Percentiles rank a stretch among this genome's conserved stretches.
phyloP scores from a whole-genome alignment of 2,888 invertebrate genomes.

The Automeris io region DNA sequence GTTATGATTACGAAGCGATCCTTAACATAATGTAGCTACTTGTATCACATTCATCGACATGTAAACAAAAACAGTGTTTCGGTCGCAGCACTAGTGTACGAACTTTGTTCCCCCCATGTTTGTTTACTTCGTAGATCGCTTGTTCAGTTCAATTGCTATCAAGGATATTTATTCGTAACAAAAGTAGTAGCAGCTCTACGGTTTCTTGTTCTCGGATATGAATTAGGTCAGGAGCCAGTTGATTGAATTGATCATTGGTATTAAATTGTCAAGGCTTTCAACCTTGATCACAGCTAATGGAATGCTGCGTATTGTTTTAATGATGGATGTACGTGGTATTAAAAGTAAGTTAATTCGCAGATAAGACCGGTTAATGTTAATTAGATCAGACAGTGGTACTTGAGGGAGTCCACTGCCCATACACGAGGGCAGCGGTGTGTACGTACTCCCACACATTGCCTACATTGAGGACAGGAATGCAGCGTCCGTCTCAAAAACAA shows the following conservation, averaged over 20 bases:
- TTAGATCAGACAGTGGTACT: too few species aligned
- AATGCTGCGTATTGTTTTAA: too few species aligned
- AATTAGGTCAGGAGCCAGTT: background rate
- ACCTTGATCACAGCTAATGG: too few species aligned
- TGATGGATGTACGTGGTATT: too few species aligned
- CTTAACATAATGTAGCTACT: background rate
- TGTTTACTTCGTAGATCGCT: conserved; percentile 34
- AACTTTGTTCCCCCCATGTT: conserved; percentile 51
- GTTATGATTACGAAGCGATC: background rate
- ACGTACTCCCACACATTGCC: too few species aligned
- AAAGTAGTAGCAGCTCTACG: background rate
- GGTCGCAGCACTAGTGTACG: conserved; percentile 36
- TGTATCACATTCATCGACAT: conserved; percentile 31
- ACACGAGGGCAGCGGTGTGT: too few species aligned
- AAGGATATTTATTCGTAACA: conserved; percentile 27
- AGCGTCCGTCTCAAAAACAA: too few species aligned
- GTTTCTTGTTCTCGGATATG: conserved; percentile 1
- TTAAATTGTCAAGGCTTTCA: conserved; percentile 1
- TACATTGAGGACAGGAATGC: too few species aligned
- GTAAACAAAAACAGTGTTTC: conserved; percentile 28
- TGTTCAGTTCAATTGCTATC: conserved; percentile 37
- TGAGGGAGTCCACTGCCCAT: too few species aligned
- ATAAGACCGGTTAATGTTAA: too few species aligned
- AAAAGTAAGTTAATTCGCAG: too few species aligned
- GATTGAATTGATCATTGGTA: background rate